These are phyloP conservation scores for Agelas oroides DNA, from an alignment of 37 sponge, comb jelly and placozoan genomes.

Conservation along the genomic window DNA sequence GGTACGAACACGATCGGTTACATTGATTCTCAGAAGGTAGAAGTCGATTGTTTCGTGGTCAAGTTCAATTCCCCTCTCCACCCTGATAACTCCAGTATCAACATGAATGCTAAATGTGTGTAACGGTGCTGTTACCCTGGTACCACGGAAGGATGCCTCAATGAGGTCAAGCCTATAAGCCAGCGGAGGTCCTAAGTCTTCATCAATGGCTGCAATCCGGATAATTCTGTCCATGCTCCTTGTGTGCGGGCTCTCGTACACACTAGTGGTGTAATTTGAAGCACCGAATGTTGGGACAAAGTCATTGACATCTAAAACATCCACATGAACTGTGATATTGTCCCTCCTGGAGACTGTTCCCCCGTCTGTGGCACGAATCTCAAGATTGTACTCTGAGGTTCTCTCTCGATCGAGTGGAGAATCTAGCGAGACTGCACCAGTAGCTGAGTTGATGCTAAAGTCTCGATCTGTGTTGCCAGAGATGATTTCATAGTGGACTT, in stretches of 20 bases:
- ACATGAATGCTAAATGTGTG: constrained; percentile 52
- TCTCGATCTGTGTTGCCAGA: constrained; percentile 15
- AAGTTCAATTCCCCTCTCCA: constrained; percentile 8
- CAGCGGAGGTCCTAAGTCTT: constrained; percentile 36
- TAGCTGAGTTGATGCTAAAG: constrained; percentile 45
- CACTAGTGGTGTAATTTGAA: constrained; percentile 48
- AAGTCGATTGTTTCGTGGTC: constrained; percentile 55
- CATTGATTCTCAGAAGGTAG: constrained; percentile 54
- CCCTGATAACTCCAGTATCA: constrained; percentile 40
- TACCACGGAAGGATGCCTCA: neutral
- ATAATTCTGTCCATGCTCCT: constrained; percentile 33
- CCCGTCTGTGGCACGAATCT: constrained; percentile 54
- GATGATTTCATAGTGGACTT: constrained; percentile 40
- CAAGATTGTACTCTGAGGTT: constrained; percentile 35
- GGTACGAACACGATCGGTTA: constrained; percentile 23
- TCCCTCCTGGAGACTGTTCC: neutral
- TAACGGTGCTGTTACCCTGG: neutral
- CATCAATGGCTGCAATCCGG: constrained; percentile 54
- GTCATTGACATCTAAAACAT: constrained; percentile 69
- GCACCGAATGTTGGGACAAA: constrained; percentile 49
- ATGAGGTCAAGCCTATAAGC: constrained; percentile 21
- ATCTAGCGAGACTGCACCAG: constrained; percentile 43
- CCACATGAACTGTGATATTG: constrained; percentile 13
- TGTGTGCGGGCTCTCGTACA: constrained; percentile 50
- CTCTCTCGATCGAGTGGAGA: constrained; percentile 49